Conservation (phyloP, 2,797 vertebrate genomes). For the Catharus ustulatus region DNA sequence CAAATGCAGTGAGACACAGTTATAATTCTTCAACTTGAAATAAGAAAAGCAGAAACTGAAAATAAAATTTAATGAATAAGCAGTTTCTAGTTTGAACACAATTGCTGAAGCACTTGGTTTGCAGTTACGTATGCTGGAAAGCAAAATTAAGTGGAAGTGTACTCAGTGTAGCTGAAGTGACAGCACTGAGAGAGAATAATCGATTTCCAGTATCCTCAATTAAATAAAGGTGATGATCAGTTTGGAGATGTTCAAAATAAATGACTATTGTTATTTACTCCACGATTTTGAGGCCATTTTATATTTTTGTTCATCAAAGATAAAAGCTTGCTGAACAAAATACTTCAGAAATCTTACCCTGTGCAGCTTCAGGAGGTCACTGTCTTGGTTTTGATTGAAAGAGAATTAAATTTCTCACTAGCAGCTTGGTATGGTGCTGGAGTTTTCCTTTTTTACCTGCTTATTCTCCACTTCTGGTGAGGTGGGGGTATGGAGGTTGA, state of each 20-base stretch:
- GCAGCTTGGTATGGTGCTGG: not conserved
- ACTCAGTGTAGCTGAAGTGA: not conserved
- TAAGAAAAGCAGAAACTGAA: not conserved
- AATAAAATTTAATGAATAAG: not conserved
- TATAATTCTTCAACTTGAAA: not conserved
- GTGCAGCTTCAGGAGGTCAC: not conserved
- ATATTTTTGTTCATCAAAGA: not conserved
- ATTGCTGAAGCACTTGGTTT: not conserved
- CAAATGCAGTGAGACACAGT: not conserved
- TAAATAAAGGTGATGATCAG: not conserved
- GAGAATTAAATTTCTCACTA: not conserved
- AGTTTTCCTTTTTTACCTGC: not conserved
- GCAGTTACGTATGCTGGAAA: not conserved
- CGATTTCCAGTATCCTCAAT: not conserved
- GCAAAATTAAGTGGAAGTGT: not conserved
- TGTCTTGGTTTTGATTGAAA: not conserved
- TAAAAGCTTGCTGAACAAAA: not conserved
- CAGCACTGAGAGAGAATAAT: not conserved
- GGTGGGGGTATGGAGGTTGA: not conserved
- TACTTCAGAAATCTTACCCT: not conserved
- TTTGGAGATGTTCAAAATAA: not conserved
- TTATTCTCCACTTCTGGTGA: not conserved
- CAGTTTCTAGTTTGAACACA: not conserved
- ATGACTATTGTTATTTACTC: not conserved
- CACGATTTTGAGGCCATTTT: not conserved